Evolutionary conservation across 2,113 vertebrate species (phyloP).

Genomic region (Pterophyllum scalare): DNA sequence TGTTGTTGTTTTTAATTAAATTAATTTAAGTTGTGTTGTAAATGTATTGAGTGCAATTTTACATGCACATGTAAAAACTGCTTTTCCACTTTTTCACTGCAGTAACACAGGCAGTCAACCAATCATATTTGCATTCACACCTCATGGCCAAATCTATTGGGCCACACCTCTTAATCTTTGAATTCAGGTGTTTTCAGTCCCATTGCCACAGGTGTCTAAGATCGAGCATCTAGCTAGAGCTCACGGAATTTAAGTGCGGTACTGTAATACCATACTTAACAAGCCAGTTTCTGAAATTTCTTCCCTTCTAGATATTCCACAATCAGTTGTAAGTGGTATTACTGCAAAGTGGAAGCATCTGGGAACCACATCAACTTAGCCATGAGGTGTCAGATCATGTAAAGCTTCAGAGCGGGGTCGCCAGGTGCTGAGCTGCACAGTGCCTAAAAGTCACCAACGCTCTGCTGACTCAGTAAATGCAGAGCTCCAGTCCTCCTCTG

Average conservation of each 20-base stretch:
- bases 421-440: not conserved
- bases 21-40: not conserved
- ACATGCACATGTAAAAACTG: not conserved
- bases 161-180: not conserved
- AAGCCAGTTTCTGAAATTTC: no score
- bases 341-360: not conserved
- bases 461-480: not conserved
- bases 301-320: no score
- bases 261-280: no score
- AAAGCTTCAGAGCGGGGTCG: not conserved
- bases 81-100: not conserved
- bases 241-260: no score
- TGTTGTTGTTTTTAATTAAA: not conserved
- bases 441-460: not conserved
- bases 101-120: not conserved
- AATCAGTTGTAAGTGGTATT: no score
- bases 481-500: not conserved
- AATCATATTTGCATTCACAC: not conserved
- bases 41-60: not conserved
- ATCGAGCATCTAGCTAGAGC: no score
- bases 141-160: not conserved
- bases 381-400: not conserved
- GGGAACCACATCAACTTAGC: not conserved
- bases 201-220: no score
- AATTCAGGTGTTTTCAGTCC: no score